phyloP scores from a whole-genome alignment of 2,797 vertebrate genomes.

The Rhyacichthys aspro region DNA sequence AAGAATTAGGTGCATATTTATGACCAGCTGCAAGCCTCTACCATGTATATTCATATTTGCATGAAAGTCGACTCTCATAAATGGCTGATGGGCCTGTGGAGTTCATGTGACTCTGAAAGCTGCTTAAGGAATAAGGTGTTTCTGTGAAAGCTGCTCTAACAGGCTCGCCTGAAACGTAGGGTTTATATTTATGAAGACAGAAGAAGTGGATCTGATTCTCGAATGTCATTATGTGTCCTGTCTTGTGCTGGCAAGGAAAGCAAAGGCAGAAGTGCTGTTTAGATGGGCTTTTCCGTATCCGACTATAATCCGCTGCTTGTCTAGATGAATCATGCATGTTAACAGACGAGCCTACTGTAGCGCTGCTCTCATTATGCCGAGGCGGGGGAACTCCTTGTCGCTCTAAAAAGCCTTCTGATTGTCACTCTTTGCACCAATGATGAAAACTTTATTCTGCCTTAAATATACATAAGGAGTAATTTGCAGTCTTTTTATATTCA shows the following conservation, averaged over 20 bases:
- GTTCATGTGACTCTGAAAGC: slow-evolving; percentile 19
- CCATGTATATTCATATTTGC: slow-evolving; percentile 46
- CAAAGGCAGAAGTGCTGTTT: neutral
- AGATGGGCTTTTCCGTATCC: neutral
- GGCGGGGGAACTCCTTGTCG: neutral
- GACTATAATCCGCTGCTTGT: neutral
- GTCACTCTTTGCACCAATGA: slow-evolving; percentile 9
- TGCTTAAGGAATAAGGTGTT: too few species aligned
- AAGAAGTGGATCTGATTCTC: neutral
- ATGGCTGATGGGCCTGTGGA: slow-evolving; percentile 43
- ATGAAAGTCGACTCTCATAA: slow-evolving; percentile 47
- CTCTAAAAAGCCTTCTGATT: slow-evolving; percentile 5
- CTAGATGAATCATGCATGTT: slow-evolving; percentile 23
- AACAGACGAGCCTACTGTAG: neutral
- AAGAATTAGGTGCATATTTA: slow-evolving; percentile 54
- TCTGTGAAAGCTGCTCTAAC: neutral
- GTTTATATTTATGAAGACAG: slow-evolving; percentile 9
- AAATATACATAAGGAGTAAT: slow-evolving; percentile 8
- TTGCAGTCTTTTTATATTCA: slow-evolving; percentile 13
- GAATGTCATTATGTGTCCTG: neutral
- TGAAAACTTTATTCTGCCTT: neutral
- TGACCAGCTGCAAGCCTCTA: slow-evolving; percentile 38
- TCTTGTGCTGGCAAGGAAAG: neutral
- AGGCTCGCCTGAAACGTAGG: neutral
- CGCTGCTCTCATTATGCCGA: neutral